Evolutionary conservation across 2,888 invertebrate species (phyloP), one percentile per base, ranked within the genome.

Genomic region (Colletes collaris): DNA sequence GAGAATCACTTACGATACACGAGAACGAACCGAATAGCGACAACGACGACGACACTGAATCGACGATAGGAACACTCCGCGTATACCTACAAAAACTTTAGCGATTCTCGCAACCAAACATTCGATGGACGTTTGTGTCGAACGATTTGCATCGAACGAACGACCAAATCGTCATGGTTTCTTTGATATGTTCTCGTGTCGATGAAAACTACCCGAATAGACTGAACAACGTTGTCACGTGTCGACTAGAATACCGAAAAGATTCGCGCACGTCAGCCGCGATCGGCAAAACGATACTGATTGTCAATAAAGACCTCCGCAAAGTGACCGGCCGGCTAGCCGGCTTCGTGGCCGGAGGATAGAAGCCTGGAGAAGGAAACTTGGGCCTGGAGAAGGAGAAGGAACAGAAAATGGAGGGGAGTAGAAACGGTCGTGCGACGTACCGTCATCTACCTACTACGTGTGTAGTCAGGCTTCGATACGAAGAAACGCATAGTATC

Each of bases 221-320:
- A 37, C 13, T 11, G 27, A 10, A 10, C 13, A 50, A 49, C 1
- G 27, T 27, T 53, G 64, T 71, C 65, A 65, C 85, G 77, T 79
- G 79, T 10, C 58, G 11, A 50, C 40, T 10, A 62, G 8, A n/a
- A 65, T 53, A 49, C 50, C 40, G 60, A 16, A 44, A 8, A 53
- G 49, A 70, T 60, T 70, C 55, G 59, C 59, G 11, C 68, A 49
- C 63, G 64, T n/a, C 49, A 53, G 27, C 27, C 40, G 49, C 27
- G 74, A 73, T 86, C 82, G 78, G 55, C 67, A 69, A 64, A 71
- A 76, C 75, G 77, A 77, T 72, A 86, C 85, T 86, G 85, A 84
- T 84, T 86, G 85, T 86, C 82, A 82, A 86, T 86, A 82, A 86
- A 76, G 76, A 66, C 69, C 75, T 76, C 79, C 69, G 85, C 79